Evolutionary conservation across 2,113 vertebrate species (phyloP), one percentile per base, ranked within the genome.

Genomic region (Antigone vipio): DNA sequence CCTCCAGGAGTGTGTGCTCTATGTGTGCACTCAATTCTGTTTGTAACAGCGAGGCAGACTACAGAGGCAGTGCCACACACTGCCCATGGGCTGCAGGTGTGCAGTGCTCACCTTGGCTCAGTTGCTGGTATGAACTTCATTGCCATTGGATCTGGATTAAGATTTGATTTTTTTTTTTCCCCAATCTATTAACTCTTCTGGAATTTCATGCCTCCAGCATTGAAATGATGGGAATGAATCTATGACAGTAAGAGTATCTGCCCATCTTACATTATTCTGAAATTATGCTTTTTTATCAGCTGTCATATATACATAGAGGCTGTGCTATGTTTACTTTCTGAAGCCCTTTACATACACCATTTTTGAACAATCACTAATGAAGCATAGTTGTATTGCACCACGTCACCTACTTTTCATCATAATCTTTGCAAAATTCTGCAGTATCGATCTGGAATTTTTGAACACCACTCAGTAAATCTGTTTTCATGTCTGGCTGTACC

Each of bases 401-500:
- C 27, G 47, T 68, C 38, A 98, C 97, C 71, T 96, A 99, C 98
- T 98, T 98, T 67, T 94, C 64, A 80, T 98, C 81, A 96, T 98
- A 99, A 44, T 98, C 96, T 42, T 84, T 76, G 95, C 91, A 98
- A 98, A 98, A 99, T 38, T 67, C 93, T 38, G 96, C 89, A 18
- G 97, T 85, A 59, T 96, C 76, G 47, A 42, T 93, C 71, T 98
- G 98, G 88, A 98, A 98, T 62, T 83, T 95, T 95, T 98, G 79
- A 74, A 98, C 97, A 50, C 75, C 85, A 35, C 84, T 88, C 80
- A 98, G 88, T 91, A 99, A 97, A 95, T 99, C 98, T 7, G 92
- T 78, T 94, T 98, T 99, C 98, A 99, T 98, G 42, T 76, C 89
- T 59, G 98, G 97, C 35, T 99, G 98, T 78, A 98, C 89, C 82